phyloP scores from a whole-genome alignment of 37 sponge, comb jelly and placozoan genomes.

The Cladorhizidae sp. region DNA sequence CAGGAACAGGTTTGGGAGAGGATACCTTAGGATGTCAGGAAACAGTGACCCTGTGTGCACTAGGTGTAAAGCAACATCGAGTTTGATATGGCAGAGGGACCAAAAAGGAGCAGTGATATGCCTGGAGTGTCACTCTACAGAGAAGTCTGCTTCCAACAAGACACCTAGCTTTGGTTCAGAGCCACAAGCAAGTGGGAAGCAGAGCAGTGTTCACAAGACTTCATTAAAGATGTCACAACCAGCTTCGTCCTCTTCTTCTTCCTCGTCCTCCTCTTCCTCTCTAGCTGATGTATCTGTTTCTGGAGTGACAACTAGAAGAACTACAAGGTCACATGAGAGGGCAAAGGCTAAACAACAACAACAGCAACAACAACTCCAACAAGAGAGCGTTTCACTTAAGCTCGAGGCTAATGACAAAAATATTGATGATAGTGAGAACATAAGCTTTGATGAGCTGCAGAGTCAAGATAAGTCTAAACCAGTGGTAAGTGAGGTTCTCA shows the following conservation, averaged over 20 bases:
- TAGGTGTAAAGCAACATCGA: constrained; percentile 33
- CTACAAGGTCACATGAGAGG: constrained; percentile 31
- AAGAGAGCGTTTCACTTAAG: too few species aligned
- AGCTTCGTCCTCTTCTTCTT: constrained; percentile 6
- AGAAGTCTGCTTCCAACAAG: neutral
- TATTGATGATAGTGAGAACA: too few species aligned
- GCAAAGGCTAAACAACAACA: constrained; percentile 22
- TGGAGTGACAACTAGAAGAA: constrained; percentile 14
- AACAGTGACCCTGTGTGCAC: constrained; percentile 26
- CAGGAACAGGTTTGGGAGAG: too few species aligned
- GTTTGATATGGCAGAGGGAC: constrained; percentile 54
- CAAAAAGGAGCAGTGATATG: constrained; percentile 43
- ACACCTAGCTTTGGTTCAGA: neutral
- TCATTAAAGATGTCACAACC: neutral
- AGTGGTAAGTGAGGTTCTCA: too few species aligned
- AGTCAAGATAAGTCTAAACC: too few species aligned
- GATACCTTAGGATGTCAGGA: too few species aligned
- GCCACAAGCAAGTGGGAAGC: neutral
- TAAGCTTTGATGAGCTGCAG: too few species aligned
- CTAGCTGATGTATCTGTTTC: neutral
- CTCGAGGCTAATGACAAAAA: too few species aligned
- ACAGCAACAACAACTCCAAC: neutral
- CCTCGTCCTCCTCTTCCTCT: neutral
- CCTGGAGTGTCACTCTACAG: constrained; percentile 33
- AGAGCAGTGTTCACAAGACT: neutral